phyloP scores from a whole-genome alignment of 1,140 invertebrate genomes.

The Drosophila ohnishii region DNA sequence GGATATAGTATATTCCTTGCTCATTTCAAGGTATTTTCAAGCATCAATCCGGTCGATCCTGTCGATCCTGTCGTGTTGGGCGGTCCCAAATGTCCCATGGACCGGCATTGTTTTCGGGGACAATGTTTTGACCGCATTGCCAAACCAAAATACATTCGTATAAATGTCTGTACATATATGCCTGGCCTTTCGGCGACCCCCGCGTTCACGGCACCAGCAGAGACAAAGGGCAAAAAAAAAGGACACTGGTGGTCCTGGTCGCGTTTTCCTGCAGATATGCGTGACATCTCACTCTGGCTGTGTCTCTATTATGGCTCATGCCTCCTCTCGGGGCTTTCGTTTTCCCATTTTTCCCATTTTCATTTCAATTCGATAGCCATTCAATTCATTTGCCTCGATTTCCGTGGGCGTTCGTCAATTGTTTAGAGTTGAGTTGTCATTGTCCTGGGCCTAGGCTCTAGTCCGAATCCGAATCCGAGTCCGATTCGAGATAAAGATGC shows the following conservation, averaged over 20 bases:
- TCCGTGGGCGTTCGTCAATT: conserved; percentile 67
- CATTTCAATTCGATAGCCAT: conserved; percentile 36
- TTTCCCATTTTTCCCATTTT: conserved; percentile 1
- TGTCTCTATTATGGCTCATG: conserved; percentile 56
- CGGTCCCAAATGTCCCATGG: conserved; percentile 49
- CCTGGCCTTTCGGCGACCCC: conserved; percentile 7
- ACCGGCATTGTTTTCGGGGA: conserved; percentile 67
- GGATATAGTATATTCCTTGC: conserved; percentile 56
- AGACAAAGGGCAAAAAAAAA: conserved; percentile 26
- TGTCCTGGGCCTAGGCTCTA: conserved; percentile 29
- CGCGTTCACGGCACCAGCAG: conserved; percentile 13
- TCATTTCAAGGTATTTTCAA: conserved; percentile 75
- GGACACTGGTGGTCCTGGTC: conserved; percentile 52
- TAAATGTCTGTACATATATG: background rate
- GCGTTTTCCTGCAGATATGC: conserved; percentile 62
- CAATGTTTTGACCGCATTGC: conserved; percentile 81
- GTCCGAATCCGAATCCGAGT: conserved; percentile 11
- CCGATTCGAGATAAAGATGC: conserved; percentile 57
- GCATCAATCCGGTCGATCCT: conserved; percentile 1
- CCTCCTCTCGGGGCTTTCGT: conserved; percentile 4
- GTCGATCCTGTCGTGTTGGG: conserved; percentile 50
- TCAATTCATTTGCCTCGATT: conserved; percentile 51
- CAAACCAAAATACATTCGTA: conserved; percentile 62
- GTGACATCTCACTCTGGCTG: conserved; percentile 64
- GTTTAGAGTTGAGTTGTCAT: conserved; percentile 57